Conservation (phyloP, 1,140 invertebrate genomes). For the Archivesica marissinica region DNA sequence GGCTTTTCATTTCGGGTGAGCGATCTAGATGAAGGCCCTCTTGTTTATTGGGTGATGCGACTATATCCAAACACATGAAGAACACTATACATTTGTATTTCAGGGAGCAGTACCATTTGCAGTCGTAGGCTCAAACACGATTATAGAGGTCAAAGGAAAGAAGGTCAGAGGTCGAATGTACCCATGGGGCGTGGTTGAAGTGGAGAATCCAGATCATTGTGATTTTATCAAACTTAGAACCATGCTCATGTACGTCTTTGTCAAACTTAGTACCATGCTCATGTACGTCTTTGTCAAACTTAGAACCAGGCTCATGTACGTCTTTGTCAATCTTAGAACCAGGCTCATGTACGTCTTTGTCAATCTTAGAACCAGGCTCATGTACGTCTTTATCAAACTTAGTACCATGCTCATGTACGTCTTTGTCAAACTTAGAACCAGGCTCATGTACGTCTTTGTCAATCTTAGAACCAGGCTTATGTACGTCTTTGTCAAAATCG, state of each 20-base stretch:
- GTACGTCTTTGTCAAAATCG: conserved; percentile 85
- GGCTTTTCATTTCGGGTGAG: no score
- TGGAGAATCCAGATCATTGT: conserved; percentile 84
- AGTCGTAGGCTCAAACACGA: conserved; percentile 82
- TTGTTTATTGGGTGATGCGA: no score
- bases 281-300: no score
- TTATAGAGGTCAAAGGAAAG: conserved; percentile 83
- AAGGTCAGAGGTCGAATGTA: conserved; percentile 85
- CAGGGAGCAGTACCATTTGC: conserved; percentile 84
- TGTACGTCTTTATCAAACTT: conserved; percentile 85
- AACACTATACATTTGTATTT: conserved; percentile 57
- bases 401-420: no score
- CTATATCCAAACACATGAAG: no score
- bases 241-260: conserved; percentile 91
- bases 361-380: conserved; percentile 90
- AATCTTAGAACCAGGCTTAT: conserved; percentile 84
- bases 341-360: conserved; percentile 84
- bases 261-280: no score
- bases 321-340: no score
- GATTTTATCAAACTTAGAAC: conserved; percentile 84
- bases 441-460: no score
- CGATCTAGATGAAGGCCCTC: no score
- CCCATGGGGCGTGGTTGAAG: conserved; percentile 84
- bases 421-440: no score
- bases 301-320: no score